Base-by-base conservation (phyloP, 2,888 invertebrate species). In the Agrotis clavis region DNA sequence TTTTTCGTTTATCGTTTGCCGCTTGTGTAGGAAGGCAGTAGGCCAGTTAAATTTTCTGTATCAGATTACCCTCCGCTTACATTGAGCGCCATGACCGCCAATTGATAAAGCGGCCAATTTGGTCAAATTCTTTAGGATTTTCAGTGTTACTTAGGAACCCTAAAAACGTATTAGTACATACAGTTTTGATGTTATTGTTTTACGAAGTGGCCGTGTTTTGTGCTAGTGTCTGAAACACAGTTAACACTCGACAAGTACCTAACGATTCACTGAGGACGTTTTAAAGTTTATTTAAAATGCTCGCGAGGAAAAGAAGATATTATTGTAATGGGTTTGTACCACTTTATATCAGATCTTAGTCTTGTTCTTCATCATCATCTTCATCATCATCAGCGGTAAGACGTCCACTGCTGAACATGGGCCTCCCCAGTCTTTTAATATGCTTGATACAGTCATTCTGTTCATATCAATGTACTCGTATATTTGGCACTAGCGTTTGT, bases 251-350 rank as follows among this genome's bases (percentile, higher is more conserved):
- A 41, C 25, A 18, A 65, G 25, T 35, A n/a, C n/a, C n/a, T n/a
- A 47, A 16, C 54, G 30, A 59, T 51, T 47, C 21, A 13, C 19
- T 13, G 41, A 41, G 13, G 41, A 56, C 13, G 14, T 64, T 64
- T 64, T 60, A 2, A 71, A 57, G 13, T 53, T 30, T 16, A 53
- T 53, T 70, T 61, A 70, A 80, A 57, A 82, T 82, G 82, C 56
- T 72, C n/a, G 67, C 71, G 3, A 82, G 81, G 60, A 82, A 83
- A 63, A 77, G 81, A 67, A 83, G 77, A 80, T 82, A 76, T 66
- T 70, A 59, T 50, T 63, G 53, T 71, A 21, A 70, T 51, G 35
- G 82, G 81, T 81, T 61, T 5, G 81, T 81, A 53, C 30, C 7
- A 47, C 30, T 11, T 14, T 63, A 19, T 13, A 0, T 30, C 18